Conservation (phyloP, 2,797 vertebrate genomes). For the Triplophysa yarkandensis region DNA sequence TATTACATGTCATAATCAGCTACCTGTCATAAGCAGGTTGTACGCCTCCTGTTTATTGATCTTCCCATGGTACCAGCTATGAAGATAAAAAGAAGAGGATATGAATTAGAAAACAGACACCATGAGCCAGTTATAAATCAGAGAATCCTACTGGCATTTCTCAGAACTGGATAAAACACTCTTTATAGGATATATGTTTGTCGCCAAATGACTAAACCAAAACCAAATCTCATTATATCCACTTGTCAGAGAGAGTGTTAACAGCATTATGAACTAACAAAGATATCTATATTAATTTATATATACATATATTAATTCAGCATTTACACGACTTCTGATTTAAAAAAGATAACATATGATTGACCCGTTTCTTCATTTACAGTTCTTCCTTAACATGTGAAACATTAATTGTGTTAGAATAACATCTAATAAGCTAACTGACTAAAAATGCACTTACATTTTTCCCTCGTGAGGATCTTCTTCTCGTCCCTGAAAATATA, state of each 20-base stretch:
- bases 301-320: neutral
- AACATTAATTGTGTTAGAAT: neutral
- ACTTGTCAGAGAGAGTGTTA: no score
- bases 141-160: neutral
- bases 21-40: slow-evolving; percentile 98
- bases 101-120: slow-evolving; percentile 16
- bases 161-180: neutral
- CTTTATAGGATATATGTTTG: neutral
- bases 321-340: neutral
- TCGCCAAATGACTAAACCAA: no score
- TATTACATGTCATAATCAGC: neutral
- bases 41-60: slow-evolving; percentile 98
- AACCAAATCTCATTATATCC: no score
- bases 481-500: slow-evolving; percentile 85
- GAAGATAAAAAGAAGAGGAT: slow-evolving; percentile 43
- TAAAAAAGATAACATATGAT: neutral
- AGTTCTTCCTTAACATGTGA: neutral
- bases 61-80: slow-evolving; percentile 99
- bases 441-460: slow-evolving; percentile 83
- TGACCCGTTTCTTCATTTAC: neutral
- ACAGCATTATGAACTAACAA: no score
- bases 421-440: neutral
- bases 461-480: slow-evolving; percentile 99
- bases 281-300: no score
- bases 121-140: neutral